Percentiles rank a stretch among this genome's conserved stretches.
Evolutionary conservation across 1,140 invertebrate genomes (phyloP).

Genomic region (Hyles vespertilio): DNA sequence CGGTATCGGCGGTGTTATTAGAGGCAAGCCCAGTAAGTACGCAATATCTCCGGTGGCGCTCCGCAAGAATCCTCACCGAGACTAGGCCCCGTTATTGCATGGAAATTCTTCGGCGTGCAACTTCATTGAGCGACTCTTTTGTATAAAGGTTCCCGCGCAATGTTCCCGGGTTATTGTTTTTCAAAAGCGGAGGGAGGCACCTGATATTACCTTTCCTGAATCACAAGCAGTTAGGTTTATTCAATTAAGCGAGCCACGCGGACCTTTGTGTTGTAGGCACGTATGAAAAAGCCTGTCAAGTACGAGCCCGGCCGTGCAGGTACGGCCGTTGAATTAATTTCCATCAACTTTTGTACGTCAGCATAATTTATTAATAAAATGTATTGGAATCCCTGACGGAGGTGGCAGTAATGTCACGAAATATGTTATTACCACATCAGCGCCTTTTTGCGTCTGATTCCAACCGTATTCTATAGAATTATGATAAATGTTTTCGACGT

Average conservation of each 20-base stretch:
- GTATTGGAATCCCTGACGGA: neutral
- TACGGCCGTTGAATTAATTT: conserved; percentile 4
- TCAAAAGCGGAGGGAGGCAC: conserved; percentile 56
- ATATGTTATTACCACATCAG: conserved; percentile 2
- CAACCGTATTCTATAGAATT: conserved; percentile 36
- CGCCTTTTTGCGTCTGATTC: conserved; percentile 14
- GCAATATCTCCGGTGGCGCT: conserved; percentile 60
- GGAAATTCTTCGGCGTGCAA: conserved; percentile 72
- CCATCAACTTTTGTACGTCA: neutral
- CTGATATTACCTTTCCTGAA: conserved; percentile 60
- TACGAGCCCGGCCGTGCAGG: conserved; percentile 3
- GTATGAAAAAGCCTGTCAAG: conserved; percentile 15
- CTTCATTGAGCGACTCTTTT: conserved; percentile 70
- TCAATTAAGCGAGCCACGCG: conserved; percentile 42
- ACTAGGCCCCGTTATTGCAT: conserved; percentile 68
- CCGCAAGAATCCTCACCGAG: conserved; percentile 56
- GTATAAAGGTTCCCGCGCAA: conserved; percentile 63
- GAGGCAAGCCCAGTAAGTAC: conserved; percentile 68
- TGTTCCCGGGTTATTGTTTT: conserved; percentile 70
- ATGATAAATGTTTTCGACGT: conserved; percentile 51
- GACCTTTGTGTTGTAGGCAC: conserved; percentile 15
- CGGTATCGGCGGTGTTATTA: conserved; percentile 69
- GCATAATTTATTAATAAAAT: conserved; percentile 5
- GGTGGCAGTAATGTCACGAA: neutral
- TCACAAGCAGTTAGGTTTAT: conserved; percentile 57